Conservation (phyloP, 2,888 invertebrate species). For the Strigamia maritima region DNA sequence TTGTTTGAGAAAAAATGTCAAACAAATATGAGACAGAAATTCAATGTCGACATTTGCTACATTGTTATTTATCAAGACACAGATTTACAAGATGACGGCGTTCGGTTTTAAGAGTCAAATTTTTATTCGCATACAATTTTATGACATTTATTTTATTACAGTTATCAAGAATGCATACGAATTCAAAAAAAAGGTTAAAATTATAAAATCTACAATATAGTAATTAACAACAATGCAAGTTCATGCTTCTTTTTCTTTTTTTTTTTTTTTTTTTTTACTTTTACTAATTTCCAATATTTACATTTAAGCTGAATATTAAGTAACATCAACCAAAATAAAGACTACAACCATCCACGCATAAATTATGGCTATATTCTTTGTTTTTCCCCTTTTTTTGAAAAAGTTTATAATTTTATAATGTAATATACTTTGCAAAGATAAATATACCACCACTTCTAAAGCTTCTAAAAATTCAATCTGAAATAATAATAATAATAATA, state of each 20-base stretch:
- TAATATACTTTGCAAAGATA: slow-evolving; percentile 4
- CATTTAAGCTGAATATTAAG: not conserved
- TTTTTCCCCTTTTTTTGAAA: not conserved
- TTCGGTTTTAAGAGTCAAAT: not conserved
- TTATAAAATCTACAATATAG: slow-evolving; percentile 11
- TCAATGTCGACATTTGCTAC: no score
- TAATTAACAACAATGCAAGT: not conserved
- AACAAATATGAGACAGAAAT: no score
- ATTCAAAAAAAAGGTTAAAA: not conserved
- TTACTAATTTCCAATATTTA: slow-evolving; percentile 4
- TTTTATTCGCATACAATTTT: slow-evolving; percentile 7
- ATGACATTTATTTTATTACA: not conserved
- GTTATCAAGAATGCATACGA: not conserved
- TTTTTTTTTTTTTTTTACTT: not conserved
- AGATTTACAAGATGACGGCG: no score
- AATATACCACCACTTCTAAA: slow-evolving; percentile 4
- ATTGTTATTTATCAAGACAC: no score
- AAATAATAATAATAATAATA: not conserved
- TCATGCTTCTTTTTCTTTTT: not conserved
- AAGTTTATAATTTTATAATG: not conserved
- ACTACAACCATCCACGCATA: not conserved
- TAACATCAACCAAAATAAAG: slow-evolving; percentile 8
- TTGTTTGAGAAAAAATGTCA: not conserved
- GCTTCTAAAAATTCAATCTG: not conserved
- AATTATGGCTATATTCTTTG: not conserved